Base-by-base conservation (phyloP, 2,797 vertebrate species). In the Dipus sagitta region DNA sequence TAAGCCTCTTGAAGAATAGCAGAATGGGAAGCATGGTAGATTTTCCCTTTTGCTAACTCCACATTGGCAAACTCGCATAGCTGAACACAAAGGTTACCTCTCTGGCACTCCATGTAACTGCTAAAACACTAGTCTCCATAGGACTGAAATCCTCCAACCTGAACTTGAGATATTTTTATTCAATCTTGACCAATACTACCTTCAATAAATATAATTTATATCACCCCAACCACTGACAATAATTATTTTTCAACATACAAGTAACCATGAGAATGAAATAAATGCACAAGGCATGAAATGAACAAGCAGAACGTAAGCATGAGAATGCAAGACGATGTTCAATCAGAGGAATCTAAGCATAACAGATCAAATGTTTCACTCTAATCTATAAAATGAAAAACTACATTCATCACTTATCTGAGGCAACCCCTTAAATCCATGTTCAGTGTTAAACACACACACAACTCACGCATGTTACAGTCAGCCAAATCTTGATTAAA, bases 341-440 rank as follows among this genome's bases (percentile, higher is more conserved):
- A 90, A 26, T 81, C 71, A 88, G 83, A 93, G n/a, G 54, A 93
- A 92, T 86, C 71, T 71, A 83, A 92, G 68, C 42, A 68, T 3
- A 92, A 95, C 64, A 47, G 58, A 95, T 62, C 6, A 52, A 82
- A 88, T 64, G 92, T 85, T 93, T 90, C n/a, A 91, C 17, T 86
- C 34, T 18, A 60, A 88, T 76, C 52, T 70, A 12, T 67, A 18
- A 34, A 42, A 34, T 52, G 64, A n/a, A 65, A 84, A 32, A 28
- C 60, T 90, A 78, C 10, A 38, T 34, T 90, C 26, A 84, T 89
- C 58, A 81, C 87, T 85, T 81, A 94, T 93, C 85, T 47, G 72
- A 94, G 84, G 32, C 30, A 91, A 93, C 34, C 83, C 62, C 52
- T 95, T 78, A 95, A 77, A 89, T 67, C 54, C 34, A 89, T 5